Percentiles rank a stretch among this genome's conserved stretches.
These are phyloP conservation scores for Rhagium mordax DNA, from an alignment of 2,888 invertebrate species.

Conservation along the genomic window DNA sequence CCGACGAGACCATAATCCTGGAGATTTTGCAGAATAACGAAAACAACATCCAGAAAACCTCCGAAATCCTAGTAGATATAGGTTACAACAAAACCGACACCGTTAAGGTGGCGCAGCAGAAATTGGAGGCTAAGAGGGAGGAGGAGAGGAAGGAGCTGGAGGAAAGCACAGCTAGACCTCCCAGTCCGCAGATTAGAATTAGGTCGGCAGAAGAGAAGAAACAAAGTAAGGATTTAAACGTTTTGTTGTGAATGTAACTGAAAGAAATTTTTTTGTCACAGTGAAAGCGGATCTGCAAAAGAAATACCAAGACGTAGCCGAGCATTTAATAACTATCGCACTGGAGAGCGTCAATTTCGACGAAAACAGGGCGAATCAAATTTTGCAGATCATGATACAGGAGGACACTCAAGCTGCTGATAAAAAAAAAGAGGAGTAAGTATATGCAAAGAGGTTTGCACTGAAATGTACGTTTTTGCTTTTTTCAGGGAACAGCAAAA, in stretches of 20 bases:
- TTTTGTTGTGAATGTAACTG: no score
- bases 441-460: conserved; percentile 49
- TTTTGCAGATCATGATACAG: conserved; percentile 80
- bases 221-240: conserved; percentile 72
- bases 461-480: no score
- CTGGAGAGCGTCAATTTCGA: conserved; percentile 91
- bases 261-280: conserved; percentile 64
- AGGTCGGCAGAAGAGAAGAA: conserved; percentile 81
- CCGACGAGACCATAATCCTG: conserved; percentile 88
- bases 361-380: conserved; percentile 85
- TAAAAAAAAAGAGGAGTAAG: conserved; percentile 55
- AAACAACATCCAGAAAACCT: conserved; percentile 91
- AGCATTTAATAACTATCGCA: conserved; percentile 87
- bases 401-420: conserved; percentile 72
- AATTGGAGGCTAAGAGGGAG: conserved; percentile 68
- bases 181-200: conserved; percentile 76
- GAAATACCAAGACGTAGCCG: conserved; percentile 83
- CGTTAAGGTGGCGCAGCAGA: conserved; percentile 71
- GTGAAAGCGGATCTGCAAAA: conserved; percentile 81
- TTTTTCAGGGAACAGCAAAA: conserved; percentile 29
- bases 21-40: conserved; percentile 89
- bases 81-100: conserved; percentile 88
- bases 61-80: conserved; percentile 84
- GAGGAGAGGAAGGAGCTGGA: conserved; percentile 50
- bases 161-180: conserved; percentile 45